Evolutionary conservation across 2,888 invertebrate species (phyloP).

Genomic region (Rhodophaea formosa): DNA sequence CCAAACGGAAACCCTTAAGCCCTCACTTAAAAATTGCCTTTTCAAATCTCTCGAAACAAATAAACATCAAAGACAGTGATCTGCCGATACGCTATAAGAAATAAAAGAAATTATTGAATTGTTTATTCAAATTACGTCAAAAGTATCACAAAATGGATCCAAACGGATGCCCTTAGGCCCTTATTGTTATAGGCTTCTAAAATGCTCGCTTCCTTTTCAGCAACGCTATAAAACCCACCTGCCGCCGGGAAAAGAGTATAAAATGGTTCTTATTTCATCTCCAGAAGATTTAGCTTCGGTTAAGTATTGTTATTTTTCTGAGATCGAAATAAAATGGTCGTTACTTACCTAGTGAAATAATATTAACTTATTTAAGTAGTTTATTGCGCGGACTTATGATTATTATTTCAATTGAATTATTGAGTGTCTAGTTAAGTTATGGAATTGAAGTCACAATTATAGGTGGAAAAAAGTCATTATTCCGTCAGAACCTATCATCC

Average conservation of each 20-base stretch:
- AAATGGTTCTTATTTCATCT: conserved; percentile 14
- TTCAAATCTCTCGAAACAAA: too few species aligned
- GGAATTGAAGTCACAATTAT: too few species aligned
- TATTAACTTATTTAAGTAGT: background rate
- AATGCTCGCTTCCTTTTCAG: conserved; percentile 2
- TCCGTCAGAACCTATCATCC: too few species aligned
- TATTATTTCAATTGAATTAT: too few species aligned
- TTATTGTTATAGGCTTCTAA: conserved; percentile 5
- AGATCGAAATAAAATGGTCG: background rate
- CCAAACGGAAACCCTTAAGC: background rate
- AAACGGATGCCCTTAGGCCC: conserved; percentile 1
- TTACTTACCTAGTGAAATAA: background rate
- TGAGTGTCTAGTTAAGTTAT: too few species aligned
- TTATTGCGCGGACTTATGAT: too few species aligned
- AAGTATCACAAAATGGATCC: background rate
- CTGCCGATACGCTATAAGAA: background rate
- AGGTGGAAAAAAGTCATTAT: too few species aligned
- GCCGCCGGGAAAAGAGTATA: background rate
- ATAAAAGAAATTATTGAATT: background rate
- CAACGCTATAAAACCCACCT: conserved; percentile 11
- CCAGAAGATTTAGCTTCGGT: conserved; percentile 7
- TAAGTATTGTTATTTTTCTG: conserved; percentile 1
- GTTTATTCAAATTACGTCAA: background rate
- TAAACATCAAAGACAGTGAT: background rate
- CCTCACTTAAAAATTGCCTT: too few species aligned